These are phyloP conservation scores for Carcharodon carcharias DNA, from an alignment of 2,797 vertebrate species.

Conservation along the genomic window DNA sequence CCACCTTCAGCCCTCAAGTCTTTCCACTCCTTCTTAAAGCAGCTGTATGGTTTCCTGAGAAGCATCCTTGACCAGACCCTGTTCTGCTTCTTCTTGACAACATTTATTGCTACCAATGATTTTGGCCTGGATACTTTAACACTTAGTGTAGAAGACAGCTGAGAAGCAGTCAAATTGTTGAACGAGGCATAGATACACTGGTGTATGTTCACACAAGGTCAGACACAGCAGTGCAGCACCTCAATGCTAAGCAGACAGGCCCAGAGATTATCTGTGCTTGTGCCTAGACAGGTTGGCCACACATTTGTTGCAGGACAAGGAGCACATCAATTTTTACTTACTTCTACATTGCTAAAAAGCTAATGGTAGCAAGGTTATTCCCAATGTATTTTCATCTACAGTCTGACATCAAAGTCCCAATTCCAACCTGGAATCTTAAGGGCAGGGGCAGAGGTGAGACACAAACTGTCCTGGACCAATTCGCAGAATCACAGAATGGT, in stretches of 20 bases:
- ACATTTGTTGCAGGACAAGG: background rate
- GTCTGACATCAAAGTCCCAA: background rate
- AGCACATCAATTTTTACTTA: background rate
- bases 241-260: background rate
- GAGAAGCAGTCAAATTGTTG: background rate
- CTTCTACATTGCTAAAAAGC: background rate
- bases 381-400: background rate
- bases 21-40: background rate
- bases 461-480: background rate
- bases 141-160: background rate
- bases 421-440: background rate
- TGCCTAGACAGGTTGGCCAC: background rate
- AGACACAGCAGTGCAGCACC: background rate
- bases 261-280: background rate
- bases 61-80: background rate
- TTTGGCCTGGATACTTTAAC: background rate
- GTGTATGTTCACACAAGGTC: background rate
- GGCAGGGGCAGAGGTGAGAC: background rate
- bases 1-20: background rate
- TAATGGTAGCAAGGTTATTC: background rate
- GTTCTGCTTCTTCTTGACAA: background rate
- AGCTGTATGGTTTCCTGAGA: background rate
- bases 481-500: too few relatives aligned
- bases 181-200: too few relatives aligned
- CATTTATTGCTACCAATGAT: background rate